phyloP scores from a whole-genome alignment of 2,888 invertebrate genomes.

The Hirtodrosophila cameraria region DNA sequence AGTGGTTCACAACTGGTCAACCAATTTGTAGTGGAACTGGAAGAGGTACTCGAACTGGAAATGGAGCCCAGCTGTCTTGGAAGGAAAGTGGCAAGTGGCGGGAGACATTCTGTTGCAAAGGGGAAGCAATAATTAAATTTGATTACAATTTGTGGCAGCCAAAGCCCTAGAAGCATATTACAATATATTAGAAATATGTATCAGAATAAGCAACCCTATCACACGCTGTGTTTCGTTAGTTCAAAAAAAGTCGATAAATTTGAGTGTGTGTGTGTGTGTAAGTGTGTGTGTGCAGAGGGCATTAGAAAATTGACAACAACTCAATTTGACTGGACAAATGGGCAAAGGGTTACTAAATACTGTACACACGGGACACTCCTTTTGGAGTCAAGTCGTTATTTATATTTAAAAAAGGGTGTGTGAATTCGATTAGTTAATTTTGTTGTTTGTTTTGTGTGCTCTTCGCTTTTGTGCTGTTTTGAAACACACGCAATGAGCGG shows the following conservation, averaged over 20 bases:
- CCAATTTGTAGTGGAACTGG: conserved; percentile 25
- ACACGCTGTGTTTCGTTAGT: conserved; percentile 49
- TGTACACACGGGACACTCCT: conserved; percentile 38
- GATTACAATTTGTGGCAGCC: conserved; percentile 67
- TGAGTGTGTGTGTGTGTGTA: conserved; percentile 3
- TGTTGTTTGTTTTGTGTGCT: no score
- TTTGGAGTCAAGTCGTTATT: conserved; percentile 30
- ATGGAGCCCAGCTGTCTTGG: no score
- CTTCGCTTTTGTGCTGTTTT: background rate
- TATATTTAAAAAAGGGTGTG: conserved; percentile 41
- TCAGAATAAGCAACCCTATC: conserved; percentile 56
- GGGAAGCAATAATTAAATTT: conserved; percentile 71
- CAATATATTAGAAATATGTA: background rate
- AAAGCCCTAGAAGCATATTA: conserved; percentile 30
- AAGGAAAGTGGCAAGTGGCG: no score
- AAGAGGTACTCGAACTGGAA: background rate
- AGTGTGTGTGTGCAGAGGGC: background rate
- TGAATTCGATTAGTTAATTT: conserved; percentile 57
- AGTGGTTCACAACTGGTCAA: conserved; percentile 62
- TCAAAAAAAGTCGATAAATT: conserved; percentile 50
- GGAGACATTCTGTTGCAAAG: background rate
- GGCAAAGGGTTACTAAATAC: background rate
- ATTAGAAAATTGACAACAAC: conserved; percentile 38
- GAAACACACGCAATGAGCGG: conserved; percentile 38
- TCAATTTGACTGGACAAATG: conserved; percentile 32